Evolutionary conservation across 2,113 vertebrate species (phyloP).

Genomic region (Mirza zaza): DNA sequence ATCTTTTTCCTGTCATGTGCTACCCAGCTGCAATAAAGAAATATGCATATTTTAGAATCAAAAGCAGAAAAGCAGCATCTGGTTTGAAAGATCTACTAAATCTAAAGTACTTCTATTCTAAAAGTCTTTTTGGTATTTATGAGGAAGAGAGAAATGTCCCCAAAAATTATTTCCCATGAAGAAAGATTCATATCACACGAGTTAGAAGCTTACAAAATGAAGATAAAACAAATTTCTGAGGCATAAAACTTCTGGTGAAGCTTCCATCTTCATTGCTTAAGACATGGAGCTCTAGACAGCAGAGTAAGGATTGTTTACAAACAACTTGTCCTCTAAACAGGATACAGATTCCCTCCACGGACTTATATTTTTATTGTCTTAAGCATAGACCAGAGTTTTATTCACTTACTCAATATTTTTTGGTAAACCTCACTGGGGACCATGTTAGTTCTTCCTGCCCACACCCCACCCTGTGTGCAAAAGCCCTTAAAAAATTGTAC

Average conservation of each 20-base stretch:
- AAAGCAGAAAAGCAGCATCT: constrained; percentile 58
- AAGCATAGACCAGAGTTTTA: neutral
- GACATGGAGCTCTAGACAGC: neutral
- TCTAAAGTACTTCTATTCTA: constrained; percentile 42
- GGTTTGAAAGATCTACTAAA: constrained; percentile 69
- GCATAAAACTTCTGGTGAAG: neutral
- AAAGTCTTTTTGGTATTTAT: constrained; percentile 50
- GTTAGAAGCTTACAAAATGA: neutral
- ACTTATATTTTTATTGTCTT: neutral
- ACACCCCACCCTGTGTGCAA: neutral
- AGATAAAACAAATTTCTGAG: constrained; percentile 30
- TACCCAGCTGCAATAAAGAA: constrained; percentile 51
- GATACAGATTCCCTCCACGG: neutral
- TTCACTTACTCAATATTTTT: neutral
- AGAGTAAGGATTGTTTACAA: neutral
- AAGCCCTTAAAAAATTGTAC: neutral
- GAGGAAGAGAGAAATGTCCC: constrained; percentile 58
- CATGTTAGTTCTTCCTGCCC: neutral
- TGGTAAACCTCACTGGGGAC: neutral
- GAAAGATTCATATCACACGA: constrained; percentile 57
- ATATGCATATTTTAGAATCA: constrained; percentile 51
- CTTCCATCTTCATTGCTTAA: neutral
- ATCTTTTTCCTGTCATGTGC: neutral
- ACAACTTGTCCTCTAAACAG: neutral
- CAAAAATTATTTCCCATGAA: constrained; percentile 49